Evolutionary conservation across 2,888 invertebrate genomes (phyloP).

Genomic region (Ganaspis brasiliensis): DNA sequence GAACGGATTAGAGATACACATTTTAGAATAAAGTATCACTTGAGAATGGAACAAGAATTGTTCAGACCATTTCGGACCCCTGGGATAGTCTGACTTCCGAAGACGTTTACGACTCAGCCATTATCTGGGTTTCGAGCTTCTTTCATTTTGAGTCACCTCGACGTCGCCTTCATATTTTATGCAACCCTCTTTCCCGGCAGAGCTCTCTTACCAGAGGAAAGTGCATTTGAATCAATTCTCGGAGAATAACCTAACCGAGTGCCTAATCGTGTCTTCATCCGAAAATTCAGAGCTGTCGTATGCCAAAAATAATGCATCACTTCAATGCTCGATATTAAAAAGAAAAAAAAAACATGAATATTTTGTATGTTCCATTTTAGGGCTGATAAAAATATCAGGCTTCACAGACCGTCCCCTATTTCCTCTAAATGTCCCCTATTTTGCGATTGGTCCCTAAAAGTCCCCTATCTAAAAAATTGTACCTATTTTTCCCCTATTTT

Average conservation of each 20-base stretch:
- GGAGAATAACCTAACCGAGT: conserved; percentile 22
- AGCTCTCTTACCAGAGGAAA: conserved; percentile 19
- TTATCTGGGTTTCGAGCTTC: conserved; percentile 40
- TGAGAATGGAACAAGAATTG: neutral
- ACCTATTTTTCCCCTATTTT: too few species aligned
- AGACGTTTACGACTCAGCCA: conserved; percentile 42
- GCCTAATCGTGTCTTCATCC: conserved; percentile 29
- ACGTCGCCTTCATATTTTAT: conserved; percentile 39
- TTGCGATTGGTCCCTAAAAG: too few species aligned
- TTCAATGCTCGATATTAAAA: neutral
- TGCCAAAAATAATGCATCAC: neutral
- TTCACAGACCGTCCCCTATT: too few species aligned
- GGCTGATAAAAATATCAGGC: too few species aligned
- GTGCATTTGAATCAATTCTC: conserved; percentile 39
- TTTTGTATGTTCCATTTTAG: too few species aligned
- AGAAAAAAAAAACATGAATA: too few species aligned
- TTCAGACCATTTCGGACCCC: neutral
- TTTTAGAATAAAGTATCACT: conserved; percentile 37
- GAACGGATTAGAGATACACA: neutral
- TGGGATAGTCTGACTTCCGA: conserved; percentile 1
- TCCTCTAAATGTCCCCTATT: too few species aligned
- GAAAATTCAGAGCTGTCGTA: neutral
- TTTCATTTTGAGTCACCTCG: conserved; percentile 36
- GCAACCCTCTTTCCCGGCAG: conserved; percentile 36
- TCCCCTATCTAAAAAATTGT: too few species aligned